Evolutionary conservation across 1,140 invertebrate genomes (phyloP).

Genomic region (Drosophila parabipectinata): DNA sequence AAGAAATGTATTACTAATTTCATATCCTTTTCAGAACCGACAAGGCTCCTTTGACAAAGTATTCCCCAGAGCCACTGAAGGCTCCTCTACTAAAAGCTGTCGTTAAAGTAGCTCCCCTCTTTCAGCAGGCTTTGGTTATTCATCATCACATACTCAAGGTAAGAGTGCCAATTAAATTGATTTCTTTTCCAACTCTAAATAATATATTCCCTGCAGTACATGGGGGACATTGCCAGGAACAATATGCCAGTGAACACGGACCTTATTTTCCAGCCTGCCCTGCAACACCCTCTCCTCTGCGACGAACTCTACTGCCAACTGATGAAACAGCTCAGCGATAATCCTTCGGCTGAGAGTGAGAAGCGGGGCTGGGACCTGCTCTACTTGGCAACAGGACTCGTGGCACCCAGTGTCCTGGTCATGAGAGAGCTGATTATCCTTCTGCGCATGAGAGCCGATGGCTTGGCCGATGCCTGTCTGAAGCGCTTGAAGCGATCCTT

Average conservation of each 20-base stretch:
- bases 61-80: conserved; percentile 93
- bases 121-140: conserved; percentile 89
- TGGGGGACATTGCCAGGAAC: conserved; percentile 94
- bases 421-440: conserved; percentile 88
- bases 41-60: conserved; percentile 90
- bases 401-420: conserved; percentile 88
- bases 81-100: conserved; percentile 94
- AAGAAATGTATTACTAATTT: background rate
- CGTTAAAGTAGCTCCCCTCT: conserved; percentile 89
- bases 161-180: background rate
- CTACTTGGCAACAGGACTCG: conserved; percentile 95
- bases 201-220: conserved; percentile 86
- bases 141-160: conserved; percentile 93
- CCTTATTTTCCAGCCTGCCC: conserved; percentile 92
- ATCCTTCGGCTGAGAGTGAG: conserved; percentile 92
- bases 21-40: conserved; percentile 35
- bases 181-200: background rate
- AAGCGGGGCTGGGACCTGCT: conserved; percentile 97
- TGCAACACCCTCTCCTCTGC: conserved; percentile 91
- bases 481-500: conserved; percentile 92
- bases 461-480: conserved; percentile 92
- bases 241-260: conserved; percentile 90
- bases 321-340: conserved; percentile 96
- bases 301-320: conserved; percentile 98
- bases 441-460: conserved; percentile 90